Evolutionary conservation across 2,888 invertebrate species (phyloP), one percentile per base, ranked within the genome.

Genomic region (Hemicrepidius hirtus): DNA sequence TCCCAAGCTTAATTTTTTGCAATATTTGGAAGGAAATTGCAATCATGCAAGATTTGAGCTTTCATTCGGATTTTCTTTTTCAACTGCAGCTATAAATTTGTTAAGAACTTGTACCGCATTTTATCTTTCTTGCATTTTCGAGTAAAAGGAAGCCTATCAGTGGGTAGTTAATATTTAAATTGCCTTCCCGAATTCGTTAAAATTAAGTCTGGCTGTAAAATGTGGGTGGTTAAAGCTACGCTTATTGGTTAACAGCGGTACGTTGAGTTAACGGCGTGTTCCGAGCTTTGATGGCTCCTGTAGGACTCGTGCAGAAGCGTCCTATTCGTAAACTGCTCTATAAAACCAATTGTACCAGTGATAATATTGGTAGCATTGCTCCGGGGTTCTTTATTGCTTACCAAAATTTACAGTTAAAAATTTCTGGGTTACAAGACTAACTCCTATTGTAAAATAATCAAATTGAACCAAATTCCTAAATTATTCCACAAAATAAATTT

Each of bases 251-350:
- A 76, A 74, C 72, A 70, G 67, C 53, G 57, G 77, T 65, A 77
- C 76, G 79, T 80, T 77, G 76, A 78, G 78, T 80, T 78, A 80
- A 79, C 75, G 78, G 75, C 74, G 76, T 76, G 75, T 82, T 80
- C 75, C 77, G 74, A 71, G 70, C 70, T 77, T 80, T 81, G 82
- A 84, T 83, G 79, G 80, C 80, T 82, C 84, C 84, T 82, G 67
- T 73, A 79, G 83, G 83, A 79, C 78, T 80, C 79, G 76, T 81
- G 75, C 76, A 68, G 75, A 74, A 78, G 77, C 79, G 80, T 75
- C 76, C 76, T 68, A 79, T 73, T 73, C 77, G 79, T 79, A 80
- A 82, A 81, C 76, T 78, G 72, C 77, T 75, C 79, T 74, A 82
- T 82, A 81, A 82, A 80, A 79, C 78, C 82, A 81, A 82, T 81